Conservation (phyloP, 2,113 vertebrate species). For the Equus quagga region DNA sequence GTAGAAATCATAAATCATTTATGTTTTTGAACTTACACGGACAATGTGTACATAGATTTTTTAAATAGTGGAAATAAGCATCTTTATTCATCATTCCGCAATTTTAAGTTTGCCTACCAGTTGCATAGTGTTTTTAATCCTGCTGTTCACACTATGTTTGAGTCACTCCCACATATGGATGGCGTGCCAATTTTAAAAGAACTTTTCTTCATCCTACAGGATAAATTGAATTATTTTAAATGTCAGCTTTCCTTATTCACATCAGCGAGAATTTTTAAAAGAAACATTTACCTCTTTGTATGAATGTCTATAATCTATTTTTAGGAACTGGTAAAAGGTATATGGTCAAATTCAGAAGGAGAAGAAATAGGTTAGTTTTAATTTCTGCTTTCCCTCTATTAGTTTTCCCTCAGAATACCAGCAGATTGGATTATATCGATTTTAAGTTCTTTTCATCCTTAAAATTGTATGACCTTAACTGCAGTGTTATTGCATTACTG, state of each 20-base stretch:
- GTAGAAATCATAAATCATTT: not conserved
- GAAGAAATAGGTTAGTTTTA: not conserved
- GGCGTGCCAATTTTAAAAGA: not conserved
- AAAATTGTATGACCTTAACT: not conserved
- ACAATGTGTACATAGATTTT: not conserved
- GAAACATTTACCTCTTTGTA: not conserved
- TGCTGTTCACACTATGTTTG: not conserved
- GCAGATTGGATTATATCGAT: not conserved
- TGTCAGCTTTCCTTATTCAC: slow-evolving; percentile 34
- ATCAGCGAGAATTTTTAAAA: slow-evolving; percentile 20
- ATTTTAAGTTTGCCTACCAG: not conserved
- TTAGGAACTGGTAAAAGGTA: not conserved
- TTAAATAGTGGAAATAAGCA: not conserved
- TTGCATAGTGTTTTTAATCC: not conserved
- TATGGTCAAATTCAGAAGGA: not conserved
- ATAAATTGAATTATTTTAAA: not conserved
- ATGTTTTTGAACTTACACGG: not conserved
- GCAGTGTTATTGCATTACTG: not conserved
- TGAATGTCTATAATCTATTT: not conserved
- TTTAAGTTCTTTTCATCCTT: not conserved
- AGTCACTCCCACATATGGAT: not conserved
- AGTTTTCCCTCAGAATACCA: not conserved
- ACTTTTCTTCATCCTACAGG: not conserved
- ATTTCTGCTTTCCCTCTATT: not conserved
- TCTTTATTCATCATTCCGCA: not conserved